Conservation (phyloP, 2,113 vertebrate genomes). For the Motacilla alba region DNA sequence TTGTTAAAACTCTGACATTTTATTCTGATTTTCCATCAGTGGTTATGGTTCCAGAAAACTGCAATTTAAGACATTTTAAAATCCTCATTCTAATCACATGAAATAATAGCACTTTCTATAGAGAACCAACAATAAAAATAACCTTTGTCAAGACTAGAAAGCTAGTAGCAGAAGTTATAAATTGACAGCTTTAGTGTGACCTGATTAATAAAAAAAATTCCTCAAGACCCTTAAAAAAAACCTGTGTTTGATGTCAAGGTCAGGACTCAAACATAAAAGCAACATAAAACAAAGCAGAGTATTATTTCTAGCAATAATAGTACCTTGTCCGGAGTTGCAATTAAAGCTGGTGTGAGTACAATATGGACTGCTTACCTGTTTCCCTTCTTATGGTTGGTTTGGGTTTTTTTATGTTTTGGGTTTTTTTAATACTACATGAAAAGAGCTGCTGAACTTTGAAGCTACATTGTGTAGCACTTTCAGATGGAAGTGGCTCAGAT, state of each 20-base stretch:
- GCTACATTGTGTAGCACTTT: neutral
- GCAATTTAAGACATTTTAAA: conserved; percentile 51
- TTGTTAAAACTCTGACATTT: conserved; percentile 64
- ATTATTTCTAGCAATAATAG: neutral
- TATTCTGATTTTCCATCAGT: conserved; percentile 47
- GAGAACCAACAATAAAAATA: conserved; percentile 45
- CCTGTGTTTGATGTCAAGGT: neutral
- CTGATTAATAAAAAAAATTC: neutral
- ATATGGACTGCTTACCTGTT: neutral
- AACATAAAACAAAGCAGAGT: neutral
- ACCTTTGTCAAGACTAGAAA: conserved; percentile 1
- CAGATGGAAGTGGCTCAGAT: neutral
- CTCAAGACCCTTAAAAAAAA: neutral
- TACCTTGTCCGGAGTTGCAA: neutral
- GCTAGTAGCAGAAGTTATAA: neutral
- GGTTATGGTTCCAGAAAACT: conserved; percentile 47
- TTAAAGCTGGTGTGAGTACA: neutral
- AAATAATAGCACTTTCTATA: conserved; percentile 36
- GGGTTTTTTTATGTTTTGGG: fast-evolving
- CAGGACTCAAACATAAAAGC: neutral
- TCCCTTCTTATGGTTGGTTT: neutral
- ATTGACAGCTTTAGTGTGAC: neutral
- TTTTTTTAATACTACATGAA: neutral
- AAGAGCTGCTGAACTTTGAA: neutral
- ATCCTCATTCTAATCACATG: conserved; percentile 16